Conservation (phyloP, 2,113 vertebrate genomes). For the Aegotheles bennettii region DNA sequence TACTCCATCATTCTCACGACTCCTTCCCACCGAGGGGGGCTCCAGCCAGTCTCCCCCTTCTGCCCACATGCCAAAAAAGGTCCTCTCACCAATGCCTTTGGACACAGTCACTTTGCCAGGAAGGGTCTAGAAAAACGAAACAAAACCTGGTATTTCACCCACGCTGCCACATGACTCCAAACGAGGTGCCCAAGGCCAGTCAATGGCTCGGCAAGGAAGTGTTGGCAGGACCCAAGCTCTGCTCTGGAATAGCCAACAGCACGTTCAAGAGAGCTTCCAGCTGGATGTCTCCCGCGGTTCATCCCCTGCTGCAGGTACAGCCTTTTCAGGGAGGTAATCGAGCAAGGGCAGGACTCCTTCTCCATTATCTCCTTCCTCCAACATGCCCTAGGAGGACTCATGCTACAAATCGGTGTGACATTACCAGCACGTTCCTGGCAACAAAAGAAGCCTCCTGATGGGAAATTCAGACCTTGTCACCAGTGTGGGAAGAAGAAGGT, state of each 20-base stretch:
- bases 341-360: background rate
- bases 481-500: background rate
- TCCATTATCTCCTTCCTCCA: background rate
- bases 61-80: background rate
- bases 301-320: background rate
- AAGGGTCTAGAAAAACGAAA: constrained; percentile 6
- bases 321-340: background rate
- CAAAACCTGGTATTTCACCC: background rate
- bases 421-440: background rate
- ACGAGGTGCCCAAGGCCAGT: background rate
- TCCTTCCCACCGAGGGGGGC: background rate
- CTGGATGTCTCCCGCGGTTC: background rate
- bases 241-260: background rate
- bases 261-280: background rate
- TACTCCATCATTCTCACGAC: rapidly evolving
- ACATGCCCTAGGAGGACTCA: background rate
- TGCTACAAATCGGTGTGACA: background rate
- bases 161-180: rapidly evolving
- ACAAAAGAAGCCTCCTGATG: background rate
- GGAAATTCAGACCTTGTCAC: background rate
- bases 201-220: rapidly evolving
- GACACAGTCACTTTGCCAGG: constrained; percentile 23
- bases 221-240: background rate
- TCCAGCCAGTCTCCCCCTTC: background rate
- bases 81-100: background rate